Evolutionary conservation across 1,140 invertebrate species (phyloP), one percentile per base, ranked within the genome.

Genomic region (Caerostris extrusa): DNA sequence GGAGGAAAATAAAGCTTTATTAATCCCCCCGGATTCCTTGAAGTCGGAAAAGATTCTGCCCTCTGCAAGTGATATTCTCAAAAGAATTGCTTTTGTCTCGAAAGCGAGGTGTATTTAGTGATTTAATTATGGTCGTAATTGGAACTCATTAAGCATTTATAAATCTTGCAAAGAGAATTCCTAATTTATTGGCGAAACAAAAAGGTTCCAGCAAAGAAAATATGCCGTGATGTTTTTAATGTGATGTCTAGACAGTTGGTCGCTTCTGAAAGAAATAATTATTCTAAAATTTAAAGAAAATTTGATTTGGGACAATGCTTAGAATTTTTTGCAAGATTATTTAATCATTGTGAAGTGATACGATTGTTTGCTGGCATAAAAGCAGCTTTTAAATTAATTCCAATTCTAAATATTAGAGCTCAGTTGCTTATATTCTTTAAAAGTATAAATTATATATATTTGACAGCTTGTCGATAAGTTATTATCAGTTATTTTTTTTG

Each of bases 81-180:
- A 77, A 77, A 50, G 71, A 77, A 77, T 77, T 77, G 71, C 71
- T 50, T 77, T 77, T 77, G 71, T 77, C 71, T 53, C 71, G 7
- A 7, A 50, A 77, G 71, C 8, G 71, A 50, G 5, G 34, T 77
- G 34, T 50, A 53, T 77, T 77, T 77, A 77, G 71, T 77, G 14
- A 34, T 77, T 50, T 77, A 77, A 77, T 77, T 77, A 77, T 12
- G 53, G 4, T 34, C 19, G 34, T 77, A 77, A 77, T 77, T 77
- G 71, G 71, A 77, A 77, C 71, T 77, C 71, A 77, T 77, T 77
- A 77, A 77, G 71, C 71, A 77, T 77, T 77, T 77, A 77, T 77
- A 77, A 77, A 53, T 77, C 71, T 50, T 50, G 19, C 34, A 5
- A 3, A 5, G 34, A 77, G 71, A 77, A 77, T 34, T 77, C 53